A percentile compares a stretch with the other conserved stretches of the same genome.
Evolutionary conservation across 2,888 invertebrate species (phyloP).

Genomic region (Cataglyphis cursor): DNA sequence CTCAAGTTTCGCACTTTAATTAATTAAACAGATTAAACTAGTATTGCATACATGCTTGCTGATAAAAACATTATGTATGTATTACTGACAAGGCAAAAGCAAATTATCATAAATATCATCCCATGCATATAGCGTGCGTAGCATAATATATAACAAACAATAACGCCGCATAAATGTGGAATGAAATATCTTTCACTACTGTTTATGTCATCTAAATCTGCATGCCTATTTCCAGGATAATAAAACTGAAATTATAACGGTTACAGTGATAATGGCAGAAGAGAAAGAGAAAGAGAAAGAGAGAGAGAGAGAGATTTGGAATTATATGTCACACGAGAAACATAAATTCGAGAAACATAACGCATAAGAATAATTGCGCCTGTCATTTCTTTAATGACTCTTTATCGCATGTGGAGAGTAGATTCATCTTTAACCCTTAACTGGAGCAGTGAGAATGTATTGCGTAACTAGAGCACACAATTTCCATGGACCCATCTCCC

Average conservation of each 20-base stretch:
- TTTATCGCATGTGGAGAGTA: constrained; percentile 6
- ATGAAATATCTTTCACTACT: constrained; percentile 14
- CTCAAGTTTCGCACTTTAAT: background rate
- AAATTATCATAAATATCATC: background rate
- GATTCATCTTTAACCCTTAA: constrained; percentile 44
- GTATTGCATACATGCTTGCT: background rate
- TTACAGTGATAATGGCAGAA: background rate
- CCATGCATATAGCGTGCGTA: background rate
- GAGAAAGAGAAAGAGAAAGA: no score
- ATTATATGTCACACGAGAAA: background rate
- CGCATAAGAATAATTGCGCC: background rate
- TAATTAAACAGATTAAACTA: constrained; percentile 4
- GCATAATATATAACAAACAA: background rate
- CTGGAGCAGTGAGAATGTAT: constrained; percentile 15
- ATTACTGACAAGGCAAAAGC: background rate
- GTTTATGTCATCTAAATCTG: constrained; percentile 18
- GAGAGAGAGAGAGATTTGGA: background rate
- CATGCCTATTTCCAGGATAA: background rate
- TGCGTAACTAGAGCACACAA: constrained; percentile 36
- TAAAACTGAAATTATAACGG: constrained; percentile 26
- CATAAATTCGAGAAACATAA: background rate
- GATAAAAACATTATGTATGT: background rate
- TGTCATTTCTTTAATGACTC: constrained; percentile 13
- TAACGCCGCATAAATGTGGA: background rate
- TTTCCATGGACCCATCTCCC: constrained; percentile 25